Percentiles rank a stretch among this genome's conserved stretches.
Conservation (phyloP, 1,140 invertebrate species). For the Drosophila navojoa region DNA sequence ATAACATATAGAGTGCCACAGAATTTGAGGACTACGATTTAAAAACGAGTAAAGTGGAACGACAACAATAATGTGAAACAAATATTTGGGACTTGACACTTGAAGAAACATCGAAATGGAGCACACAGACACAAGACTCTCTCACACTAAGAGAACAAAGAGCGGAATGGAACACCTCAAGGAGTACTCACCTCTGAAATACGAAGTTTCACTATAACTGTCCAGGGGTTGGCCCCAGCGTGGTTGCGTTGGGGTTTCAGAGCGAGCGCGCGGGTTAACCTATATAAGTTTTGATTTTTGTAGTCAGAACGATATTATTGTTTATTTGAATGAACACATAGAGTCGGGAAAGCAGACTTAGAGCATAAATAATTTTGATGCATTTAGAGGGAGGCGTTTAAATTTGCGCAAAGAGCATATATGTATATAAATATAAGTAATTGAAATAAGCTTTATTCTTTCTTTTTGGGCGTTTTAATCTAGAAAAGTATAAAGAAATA, state of each 20-base stretch:
- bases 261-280: slow-evolving; percentile 88
- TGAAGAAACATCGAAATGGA: not conserved
- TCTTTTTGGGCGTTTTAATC: slow-evolving; percentile 83
- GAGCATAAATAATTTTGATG: slow-evolving; percentile 47
- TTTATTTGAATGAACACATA: slow-evolving; percentile 75
- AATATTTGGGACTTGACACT: too few relatives aligned
- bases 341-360: slow-evolving; percentile 69
- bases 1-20: not conserved
- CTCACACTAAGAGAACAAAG: not conserved
- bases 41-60: not conserved
- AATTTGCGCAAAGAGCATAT: slow-evolving; percentile 65
- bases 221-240: slow-evolving; percentile 85
- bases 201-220: slow-evolving; percentile 84
- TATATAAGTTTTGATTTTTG: slow-evolving; percentile 71
- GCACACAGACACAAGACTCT: not conserved
- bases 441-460: slow-evolving; percentile 75
- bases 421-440: slow-evolving; percentile 37
- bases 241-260: slow-evolving; percentile 86
- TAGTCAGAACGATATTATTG: slow-evolving; percentile 75
- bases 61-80: not conserved
- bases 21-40: not conserved
- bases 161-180: not conserved
- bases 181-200: slow-evolving; percentile 86
- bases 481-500: slow-evolving; percentile 51
- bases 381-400: slow-evolving; percentile 47